Base-by-base conservation (phyloP, 2,888 invertebrate species). In the Druceiella hillmani region DNA sequence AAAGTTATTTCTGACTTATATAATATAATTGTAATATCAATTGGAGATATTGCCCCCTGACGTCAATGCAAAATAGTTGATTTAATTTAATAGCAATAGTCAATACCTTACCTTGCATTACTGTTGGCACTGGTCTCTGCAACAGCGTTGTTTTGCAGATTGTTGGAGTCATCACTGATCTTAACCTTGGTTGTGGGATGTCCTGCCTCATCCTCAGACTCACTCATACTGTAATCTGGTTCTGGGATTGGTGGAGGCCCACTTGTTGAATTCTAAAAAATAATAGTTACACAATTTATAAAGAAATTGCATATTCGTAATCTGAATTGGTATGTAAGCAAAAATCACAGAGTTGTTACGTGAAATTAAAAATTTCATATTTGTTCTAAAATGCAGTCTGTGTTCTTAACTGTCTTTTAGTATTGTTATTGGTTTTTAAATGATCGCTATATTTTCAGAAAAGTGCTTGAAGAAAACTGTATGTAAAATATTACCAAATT, bases 201-300 rank as follows among this genome's bases (percentile, higher is more conserved):
- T 66, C 7, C 71, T 43, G 74, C 76, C 46, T 84, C 85, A 40
- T 80, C 84, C 54, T 89, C 90, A 1, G 87, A 87, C 57, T 88
- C 89, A 46, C 87, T 88, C 64, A 89, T 79, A 59, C 89, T 89
- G 67, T 91, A 91, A 62, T 91, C 91, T 0, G 91, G 91, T 56
- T 91, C 91, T 0, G 91, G 91, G 50, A 91, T 91, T n/a, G 88
- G 86, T 5, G 91, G 84, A 1, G 77, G 78, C 53, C 68, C 71
- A 3, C 69, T 68, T 7, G 68, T 66, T n/a, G 72, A 72, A 49
- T 62, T 71, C 72, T 72, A 56, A 2, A 55, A 43, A 33, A 6
- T 36, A 10, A 10, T 3, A 27, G 2, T n/a, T 14, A 4, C 4
- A 34, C 26, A 30, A 29, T 26, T 10, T 9, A 16, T 5, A n/a